phyloP scores from a whole-genome alignment of 2,888 invertebrate species.

The Polyploca ridens region DNA sequence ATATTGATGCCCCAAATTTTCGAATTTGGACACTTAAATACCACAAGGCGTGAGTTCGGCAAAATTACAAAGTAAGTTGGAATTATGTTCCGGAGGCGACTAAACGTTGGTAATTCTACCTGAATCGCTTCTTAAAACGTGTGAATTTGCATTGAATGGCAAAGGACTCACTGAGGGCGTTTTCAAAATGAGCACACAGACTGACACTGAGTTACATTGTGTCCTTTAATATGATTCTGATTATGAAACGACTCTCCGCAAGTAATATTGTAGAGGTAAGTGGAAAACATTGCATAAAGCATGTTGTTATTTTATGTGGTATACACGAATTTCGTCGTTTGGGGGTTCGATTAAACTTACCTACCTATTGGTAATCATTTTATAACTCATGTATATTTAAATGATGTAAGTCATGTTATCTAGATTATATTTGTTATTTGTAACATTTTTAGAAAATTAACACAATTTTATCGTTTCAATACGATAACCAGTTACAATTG shows the following conservation, averaged over 20 bases:
- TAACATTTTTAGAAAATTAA: conserved; percentile 26
- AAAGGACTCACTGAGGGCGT: conserved; percentile 67
- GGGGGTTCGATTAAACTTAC: too few relatives aligned
- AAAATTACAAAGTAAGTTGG: conserved; percentile 68
- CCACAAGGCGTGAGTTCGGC: conserved; percentile 53
- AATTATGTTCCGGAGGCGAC: conserved; percentile 82
- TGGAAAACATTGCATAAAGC: conserved; percentile 9
- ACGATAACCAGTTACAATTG: not conserved
- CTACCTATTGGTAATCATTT: too few relatives aligned
- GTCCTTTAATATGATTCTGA: conserved; percentile 21
- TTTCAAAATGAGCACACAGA: conserved; percentile 56
- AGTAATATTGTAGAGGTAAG: conserved; percentile 9
- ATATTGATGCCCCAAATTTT: not conserved
- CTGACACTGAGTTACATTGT: conserved; percentile 43
- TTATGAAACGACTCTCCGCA: conserved; percentile 26
- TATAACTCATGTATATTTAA: too few relatives aligned
- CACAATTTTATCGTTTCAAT: not conserved
- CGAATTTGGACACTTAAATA: not conserved
- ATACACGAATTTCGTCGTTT: not conserved
- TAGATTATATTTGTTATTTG: not conserved
- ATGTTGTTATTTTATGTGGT: conserved; percentile 26
- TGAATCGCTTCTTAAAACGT: conserved; percentile 78
- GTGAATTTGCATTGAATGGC: conserved; percentile 83
- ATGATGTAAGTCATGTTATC: too few relatives aligned
- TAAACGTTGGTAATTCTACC: conserved; percentile 82